Percentiles rank a stretch among this genome's conserved stretches.
Evolutionary conservation across 2,113 vertebrate species (phyloP).

Genomic region (Trogon melanurus): DNA sequence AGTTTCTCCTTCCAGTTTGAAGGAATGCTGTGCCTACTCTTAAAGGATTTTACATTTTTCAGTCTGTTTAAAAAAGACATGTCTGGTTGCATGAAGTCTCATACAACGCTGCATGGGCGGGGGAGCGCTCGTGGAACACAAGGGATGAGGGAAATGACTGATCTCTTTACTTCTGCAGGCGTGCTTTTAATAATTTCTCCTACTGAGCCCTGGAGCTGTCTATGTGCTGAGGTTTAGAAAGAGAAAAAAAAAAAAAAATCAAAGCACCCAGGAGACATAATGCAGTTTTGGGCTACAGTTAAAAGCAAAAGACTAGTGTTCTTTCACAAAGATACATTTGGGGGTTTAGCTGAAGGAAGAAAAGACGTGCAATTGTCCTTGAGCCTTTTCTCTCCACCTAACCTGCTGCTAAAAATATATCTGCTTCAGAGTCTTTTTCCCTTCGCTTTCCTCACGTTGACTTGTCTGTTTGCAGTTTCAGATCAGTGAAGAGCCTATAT

Average conservation of each 20-base stretch:
- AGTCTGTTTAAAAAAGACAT: neutral
- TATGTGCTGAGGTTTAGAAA: slow-evolving; percentile 54
- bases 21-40: neutral
- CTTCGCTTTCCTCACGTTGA: neutral
- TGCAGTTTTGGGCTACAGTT: slow-evolving; percentile 59
- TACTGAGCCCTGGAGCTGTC: slow-evolving; percentile 56
- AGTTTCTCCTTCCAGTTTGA: neutral
- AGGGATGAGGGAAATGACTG: slow-evolving; percentile 39
- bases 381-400: slow-evolving; percentile 50
- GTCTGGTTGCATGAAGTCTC: slow-evolving; percentile 48
- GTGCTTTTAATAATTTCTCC: slow-evolving; percentile 66
- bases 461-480: slow-evolving; percentile 55
- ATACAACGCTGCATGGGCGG: neutral
- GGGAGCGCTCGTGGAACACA: neutral
- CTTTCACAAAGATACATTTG: slow-evolving; percentile 47
- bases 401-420: slow-evolving; percentile 62
- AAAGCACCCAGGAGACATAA: slow-evolving; percentile 58
- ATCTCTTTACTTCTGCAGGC: slow-evolving; percentile 59
- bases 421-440: slow-evolving; percentile 45
- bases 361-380: slow-evolving; percentile 64
- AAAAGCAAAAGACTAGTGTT: slow-evolving; percentile 47
- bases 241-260: slow-evolving; percentile 28
- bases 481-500: slow-evolving; percentile 29
- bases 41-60: slow-evolving; percentile 19
- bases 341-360: slow-evolving; percentile 48